A percentile compares a stretch with the other conserved stretches of the same genome.
Conservation (phyloP, 1,140 invertebrate species). For the Drosophila nigromelanica region DNA sequence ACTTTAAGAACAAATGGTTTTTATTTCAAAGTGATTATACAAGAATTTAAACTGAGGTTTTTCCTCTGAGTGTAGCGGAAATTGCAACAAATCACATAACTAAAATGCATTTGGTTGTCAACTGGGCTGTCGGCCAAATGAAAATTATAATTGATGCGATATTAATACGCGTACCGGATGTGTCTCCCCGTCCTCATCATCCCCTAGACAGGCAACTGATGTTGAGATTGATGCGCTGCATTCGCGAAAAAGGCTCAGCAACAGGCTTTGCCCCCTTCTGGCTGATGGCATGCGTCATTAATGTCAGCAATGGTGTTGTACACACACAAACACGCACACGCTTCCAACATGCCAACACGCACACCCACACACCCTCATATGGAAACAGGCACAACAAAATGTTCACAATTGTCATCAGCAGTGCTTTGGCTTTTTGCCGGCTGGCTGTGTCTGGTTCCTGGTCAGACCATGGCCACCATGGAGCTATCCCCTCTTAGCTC, state of each 20-base stretch:
- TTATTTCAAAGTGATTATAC: too few species aligned
- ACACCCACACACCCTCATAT: conserved; percentile 19
- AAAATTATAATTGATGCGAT: conserved; percentile 81
- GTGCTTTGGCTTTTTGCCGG: conserved; percentile 64
- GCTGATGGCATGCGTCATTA: conserved; percentile 79
- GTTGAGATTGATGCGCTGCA: conserved; percentile 76
- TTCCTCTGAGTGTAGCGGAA: background rate
- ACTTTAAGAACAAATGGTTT: too few species aligned
- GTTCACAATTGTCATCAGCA: conserved; percentile 71
- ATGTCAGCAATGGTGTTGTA: conserved; percentile 77
- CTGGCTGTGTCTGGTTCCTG: conserved; percentile 26
- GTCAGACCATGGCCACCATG: conserved; percentile 14
- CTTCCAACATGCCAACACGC: background rate
- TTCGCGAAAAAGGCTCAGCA: conserved; percentile 71
- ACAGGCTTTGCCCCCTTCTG: conserved; percentile 26
- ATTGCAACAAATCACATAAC: conserved; percentile 62
- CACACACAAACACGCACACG: conserved; percentile 38
- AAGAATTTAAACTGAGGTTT: too few species aligned
- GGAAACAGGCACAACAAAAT: conserved; percentile 54
- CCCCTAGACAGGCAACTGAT: conserved; percentile 50
- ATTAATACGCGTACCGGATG: conserved; percentile 65
- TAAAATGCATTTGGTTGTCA: conserved; percentile 69
- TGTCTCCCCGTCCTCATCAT: conserved; percentile 1
- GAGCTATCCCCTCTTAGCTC: background rate
- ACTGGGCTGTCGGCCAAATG: conserved; percentile 39